phyloP scores from a whole-genome alignment of 2,888 invertebrate species.

The Zaprionus lineosus region DNA sequence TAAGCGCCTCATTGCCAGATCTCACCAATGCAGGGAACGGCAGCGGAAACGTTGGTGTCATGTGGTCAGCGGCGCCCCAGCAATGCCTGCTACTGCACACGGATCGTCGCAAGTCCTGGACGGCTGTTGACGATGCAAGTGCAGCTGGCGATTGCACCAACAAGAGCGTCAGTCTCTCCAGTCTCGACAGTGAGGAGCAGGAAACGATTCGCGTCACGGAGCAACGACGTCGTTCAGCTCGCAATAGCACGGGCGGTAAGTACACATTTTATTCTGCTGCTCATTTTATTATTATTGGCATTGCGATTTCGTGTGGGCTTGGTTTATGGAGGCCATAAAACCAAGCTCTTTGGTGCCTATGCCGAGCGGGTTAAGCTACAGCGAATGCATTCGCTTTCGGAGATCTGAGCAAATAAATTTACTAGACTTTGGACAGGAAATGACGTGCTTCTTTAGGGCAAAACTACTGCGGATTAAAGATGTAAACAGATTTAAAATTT shows the following conservation, averaged over 20 bases:
- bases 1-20: conserved; percentile 81
- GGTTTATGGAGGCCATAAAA: conserved; percentile 36
- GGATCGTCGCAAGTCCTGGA: conserved; percentile 91
- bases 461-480: no score
- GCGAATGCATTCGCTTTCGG: no score
- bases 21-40: conserved; percentile 67
- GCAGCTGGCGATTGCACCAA: conserved; percentile 84
- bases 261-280: neutral
- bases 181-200: conserved; percentile 94
- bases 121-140: conserved; percentile 89
- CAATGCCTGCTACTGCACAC: conserved; percentile 81
- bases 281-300: conserved; percentile 10
- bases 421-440: no score
- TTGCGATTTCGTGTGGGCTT: conserved; percentile 14
- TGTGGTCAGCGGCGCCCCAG: conserved; percentile 81
- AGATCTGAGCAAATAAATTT: no score
- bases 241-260: conserved; percentile 84
- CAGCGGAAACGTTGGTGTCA: conserved; percentile 41
- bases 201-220: conserved; percentile 85
- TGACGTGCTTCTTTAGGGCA: no score
- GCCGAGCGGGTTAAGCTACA: no score
- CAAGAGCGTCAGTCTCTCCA: conserved; percentile 88
- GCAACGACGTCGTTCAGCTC: conserved; percentile 83
- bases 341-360: conserved; percentile 16
- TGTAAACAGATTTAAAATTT: no score